Evolutionary conservation across 2,888 invertebrate species (phyloP), one percentile per base, ranked within the genome.

Genomic region (Stenchaetothrips biformis): DNA sequence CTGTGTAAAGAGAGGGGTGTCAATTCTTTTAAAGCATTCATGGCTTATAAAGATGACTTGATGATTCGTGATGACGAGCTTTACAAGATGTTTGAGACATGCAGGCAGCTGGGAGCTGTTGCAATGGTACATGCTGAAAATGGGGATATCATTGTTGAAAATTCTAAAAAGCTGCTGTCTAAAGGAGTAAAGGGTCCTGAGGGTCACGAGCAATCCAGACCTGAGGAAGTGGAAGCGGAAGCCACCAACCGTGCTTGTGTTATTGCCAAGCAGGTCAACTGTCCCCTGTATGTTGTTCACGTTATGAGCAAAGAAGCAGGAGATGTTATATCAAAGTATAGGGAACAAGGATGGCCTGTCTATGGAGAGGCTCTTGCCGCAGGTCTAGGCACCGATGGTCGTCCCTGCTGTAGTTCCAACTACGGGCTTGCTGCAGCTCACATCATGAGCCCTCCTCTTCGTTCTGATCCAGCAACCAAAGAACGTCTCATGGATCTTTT

Each of bases 11-110:
- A 95, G 85, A 90, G 91, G 84, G 98, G 99, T 11, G 89, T 99
- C 79, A 99, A 98, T 88, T 98, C 98, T 0, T 99, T 98, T 89
- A 98, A 98, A 89, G 94, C 97, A 92, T 99, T 97, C 89, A 97
- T 99, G 95, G 98, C 98, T 0, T 98, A 98, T 87, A 94, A 93
- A 85, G 95, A 94, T 83, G 87, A 92, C 4, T 95, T 94, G 88
- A 97, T 97, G 94, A 88, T 99, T 81, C 90, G 92, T 81, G 99
- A 99, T 86, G 90, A 93, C n/a, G 95, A 98, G 83, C 88, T 99
- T 81, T 94, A 96, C 85, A 92, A 93, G 84, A 92, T 93, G 2
- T 95, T 99, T 85, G 94, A 95, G 84, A 89, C 91, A 18, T 96
- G 97, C 86, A 92, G 92, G 83, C 91, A 93, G 82, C 86, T 99